These are phyloP conservation scores for Crocodylus rhombifer DNA, from an alignment of 2,797 vertebrate species.

Conservation along the genomic window DNA sequence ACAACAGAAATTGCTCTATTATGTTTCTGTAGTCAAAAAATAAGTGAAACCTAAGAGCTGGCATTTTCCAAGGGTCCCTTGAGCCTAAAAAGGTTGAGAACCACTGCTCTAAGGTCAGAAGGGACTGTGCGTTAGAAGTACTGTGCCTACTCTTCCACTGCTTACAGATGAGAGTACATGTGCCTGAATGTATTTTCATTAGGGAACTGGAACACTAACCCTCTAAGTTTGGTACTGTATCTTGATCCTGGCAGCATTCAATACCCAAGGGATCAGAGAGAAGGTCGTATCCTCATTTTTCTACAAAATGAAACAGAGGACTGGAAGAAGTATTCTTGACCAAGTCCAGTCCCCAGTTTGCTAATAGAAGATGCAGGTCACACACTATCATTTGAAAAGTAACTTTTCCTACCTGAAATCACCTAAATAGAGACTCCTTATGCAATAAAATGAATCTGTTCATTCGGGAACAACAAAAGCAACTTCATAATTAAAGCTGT, in stretches of 20 bases:
- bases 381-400: background rate
- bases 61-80: too few relatives aligned
- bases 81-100: background rate
- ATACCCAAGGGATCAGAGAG: background rate
- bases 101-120: rapidly evolving
- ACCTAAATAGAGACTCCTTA: background rate
- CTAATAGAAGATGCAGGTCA: background rate
- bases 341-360: background rate
- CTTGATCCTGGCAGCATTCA: background rate
- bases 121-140: rapidly evolving
- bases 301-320: background rate
- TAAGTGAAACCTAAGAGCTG: too few relatives aligned
- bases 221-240: background rate
- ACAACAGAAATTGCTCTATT: too few relatives aligned
- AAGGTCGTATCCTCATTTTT: background rate
- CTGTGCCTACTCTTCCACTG: background rate
- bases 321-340: background rate
- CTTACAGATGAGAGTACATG: background rate
- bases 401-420: background rate
- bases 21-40: too few relatives aligned
- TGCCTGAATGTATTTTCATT: background rate
- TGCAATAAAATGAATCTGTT: background rate
- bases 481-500: background rate
- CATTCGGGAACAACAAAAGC: background rate
- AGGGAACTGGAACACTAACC: background rate